Evolutionary conservation across 1,140 invertebrate species (phyloP).

Genomic region (Orchesella cincta): DNA sequence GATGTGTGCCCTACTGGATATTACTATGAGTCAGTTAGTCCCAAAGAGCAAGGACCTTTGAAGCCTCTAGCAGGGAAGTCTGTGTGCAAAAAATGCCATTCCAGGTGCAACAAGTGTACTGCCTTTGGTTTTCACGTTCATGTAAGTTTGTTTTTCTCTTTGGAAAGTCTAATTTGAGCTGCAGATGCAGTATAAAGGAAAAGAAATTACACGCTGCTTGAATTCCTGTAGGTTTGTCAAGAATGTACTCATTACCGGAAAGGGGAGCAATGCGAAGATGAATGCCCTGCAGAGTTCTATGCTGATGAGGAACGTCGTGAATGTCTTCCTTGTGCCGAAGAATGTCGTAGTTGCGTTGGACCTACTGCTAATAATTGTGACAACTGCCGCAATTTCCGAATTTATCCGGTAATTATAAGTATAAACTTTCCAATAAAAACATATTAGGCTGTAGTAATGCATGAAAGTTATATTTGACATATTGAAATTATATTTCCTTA

Average conservation of each 20-base stretch:
- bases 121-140: constrained; percentile 83
- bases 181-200: too few relatives aligned
- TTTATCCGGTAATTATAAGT: constrained; percentile 65
- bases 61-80: constrained; percentile 74
- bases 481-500: constrained; percentile 51
- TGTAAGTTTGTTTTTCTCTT: too few relatives aligned
- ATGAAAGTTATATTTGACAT: too few relatives aligned
- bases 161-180: too few relatives aligned
- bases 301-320: constrained; percentile 71
- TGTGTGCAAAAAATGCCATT: constrained; percentile 86
- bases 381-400: constrained; percentile 81
- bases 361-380: constrained; percentile 75
- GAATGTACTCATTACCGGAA: constrained; percentile 81
- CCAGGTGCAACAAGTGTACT: constrained; percentile 82
- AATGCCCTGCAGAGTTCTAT: constrained; percentile 82
- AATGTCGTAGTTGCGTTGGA: constrained; percentile 83
- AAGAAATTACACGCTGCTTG: too few relatives aligned
- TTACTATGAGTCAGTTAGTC: constrained; percentile 75
- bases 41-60: constrained; percentile 68
- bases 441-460: too few relatives aligned
- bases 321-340: constrained; percentile 76
- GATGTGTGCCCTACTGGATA: constrained; percentile 75
- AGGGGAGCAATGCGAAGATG: constrained; percentile 86
- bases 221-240: constrained; percentile 63
- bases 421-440: background rate